Conservation (phyloP, 2,113 vertebrate species). For the Oreochromis tanganicae region DNA sequence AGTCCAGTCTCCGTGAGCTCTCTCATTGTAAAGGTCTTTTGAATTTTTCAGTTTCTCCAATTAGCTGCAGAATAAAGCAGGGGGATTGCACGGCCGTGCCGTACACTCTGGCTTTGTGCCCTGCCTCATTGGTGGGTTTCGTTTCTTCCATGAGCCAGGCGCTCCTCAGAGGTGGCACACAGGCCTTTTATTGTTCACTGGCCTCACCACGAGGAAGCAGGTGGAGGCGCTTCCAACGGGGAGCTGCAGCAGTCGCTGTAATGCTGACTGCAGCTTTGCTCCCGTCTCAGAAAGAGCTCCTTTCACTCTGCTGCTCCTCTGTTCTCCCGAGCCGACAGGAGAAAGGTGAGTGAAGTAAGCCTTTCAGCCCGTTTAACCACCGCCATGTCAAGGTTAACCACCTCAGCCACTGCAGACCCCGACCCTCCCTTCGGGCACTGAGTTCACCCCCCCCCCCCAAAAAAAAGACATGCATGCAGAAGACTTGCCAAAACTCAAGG, state of each 20-base stretch:
- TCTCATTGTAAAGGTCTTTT: not conserved
- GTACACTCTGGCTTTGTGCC: not conserved
- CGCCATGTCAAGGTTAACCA: slow-evolving; percentile 13
- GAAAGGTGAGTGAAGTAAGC: slow-evolving; percentile 27
- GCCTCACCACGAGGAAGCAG: slow-evolving; percentile 33
- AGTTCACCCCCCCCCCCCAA: not conserved
- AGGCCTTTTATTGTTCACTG: slow-evolving; percentile 41
- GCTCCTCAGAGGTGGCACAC: slow-evolving; percentile 13
- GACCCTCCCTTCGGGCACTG: slow-evolving; percentile 20
- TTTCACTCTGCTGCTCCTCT: slow-evolving; percentile 18
- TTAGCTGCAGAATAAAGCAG: not conserved
- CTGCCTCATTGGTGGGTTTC: not conserved
- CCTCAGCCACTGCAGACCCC: not conserved
- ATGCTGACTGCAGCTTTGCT: not conserved
- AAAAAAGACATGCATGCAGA: not conserved
- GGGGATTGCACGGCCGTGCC: not conserved
- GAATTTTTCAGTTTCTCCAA: not conserved
- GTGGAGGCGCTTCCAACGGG: slow-evolving; percentile 34
- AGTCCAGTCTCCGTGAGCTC: not conserved
- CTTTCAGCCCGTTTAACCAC: slow-evolving; percentile 37
- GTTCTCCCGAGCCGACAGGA: not conserved
- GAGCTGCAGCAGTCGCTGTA: not conserved
- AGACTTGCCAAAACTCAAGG: not conserved
- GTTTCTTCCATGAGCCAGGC: not conserved
- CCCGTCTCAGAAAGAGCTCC: slow-evolving; percentile 41